These are phyloP conservation scores for Xanthorhoe designata DNA, from an alignment of 2,888 invertebrate genomes.

Conservation along the genomic window DNA sequence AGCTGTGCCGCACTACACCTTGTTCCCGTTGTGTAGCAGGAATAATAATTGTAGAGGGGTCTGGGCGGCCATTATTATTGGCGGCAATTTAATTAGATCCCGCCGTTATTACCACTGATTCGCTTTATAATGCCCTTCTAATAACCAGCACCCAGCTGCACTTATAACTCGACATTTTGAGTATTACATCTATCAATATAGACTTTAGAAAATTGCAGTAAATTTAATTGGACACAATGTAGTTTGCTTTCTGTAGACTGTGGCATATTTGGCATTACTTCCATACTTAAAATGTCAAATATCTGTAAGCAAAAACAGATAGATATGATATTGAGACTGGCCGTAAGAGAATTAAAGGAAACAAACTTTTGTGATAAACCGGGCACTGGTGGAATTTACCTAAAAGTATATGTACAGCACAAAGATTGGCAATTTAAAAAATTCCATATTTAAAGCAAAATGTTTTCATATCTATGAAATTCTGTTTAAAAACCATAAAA, in stretches of 20 bases:
- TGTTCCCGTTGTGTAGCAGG: constrained; percentile 66
- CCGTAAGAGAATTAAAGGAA: too few species aligned
- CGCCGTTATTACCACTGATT: constrained; percentile 83
- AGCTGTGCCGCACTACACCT: constrained; percentile 26
- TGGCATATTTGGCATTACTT: too few species aligned
- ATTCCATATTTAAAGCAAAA: constrained; percentile 20
- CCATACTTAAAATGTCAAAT: too few species aligned
- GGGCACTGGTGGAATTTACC: too few species aligned
- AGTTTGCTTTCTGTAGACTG: too few species aligned
- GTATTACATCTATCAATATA: neutral
- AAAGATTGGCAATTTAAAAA: constrained; percentile 55
- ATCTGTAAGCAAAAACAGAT: too few species aligned
- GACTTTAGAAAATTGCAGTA: neutral
- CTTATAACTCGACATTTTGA: constrained; percentile 24
- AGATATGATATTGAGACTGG: neutral
- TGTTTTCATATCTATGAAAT: constrained; percentile 53
- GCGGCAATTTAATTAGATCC: constrained; percentile 85
- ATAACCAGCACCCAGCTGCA: constrained; percentile 58
- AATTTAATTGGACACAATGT: neutral
- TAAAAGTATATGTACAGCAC: neutral
- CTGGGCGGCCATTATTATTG: constrained; percentile 83
- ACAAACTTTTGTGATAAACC: too few species aligned
- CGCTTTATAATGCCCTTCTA: constrained; percentile 79
- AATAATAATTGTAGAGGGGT: constrained; percentile 83
- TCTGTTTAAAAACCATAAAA: constrained; percentile 82